Percentiles rank a stretch among this genome's conserved stretches.
These are phyloP conservation scores for Peromyscus californicus DNA, from an alignment of 2,113 vertebrate genomes.

Conservation along the genomic window DNA sequence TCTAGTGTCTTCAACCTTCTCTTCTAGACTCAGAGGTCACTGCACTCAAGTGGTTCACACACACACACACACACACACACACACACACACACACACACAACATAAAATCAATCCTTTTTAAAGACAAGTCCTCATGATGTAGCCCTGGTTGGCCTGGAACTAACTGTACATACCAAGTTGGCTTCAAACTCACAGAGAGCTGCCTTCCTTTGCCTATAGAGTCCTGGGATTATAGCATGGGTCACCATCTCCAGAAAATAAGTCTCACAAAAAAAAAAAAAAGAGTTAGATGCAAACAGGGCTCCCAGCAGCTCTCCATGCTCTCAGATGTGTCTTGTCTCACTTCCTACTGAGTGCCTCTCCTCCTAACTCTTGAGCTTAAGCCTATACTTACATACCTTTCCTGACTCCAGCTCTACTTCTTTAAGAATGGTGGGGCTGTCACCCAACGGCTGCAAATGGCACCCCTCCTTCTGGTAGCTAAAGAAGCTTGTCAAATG, in stretches of 20 bases:
- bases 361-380: not conserved
- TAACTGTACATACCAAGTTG: not conserved
- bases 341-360: not conserved
- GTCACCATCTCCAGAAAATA: not conserved
- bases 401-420: not conserved
- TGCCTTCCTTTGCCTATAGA: not conserved
- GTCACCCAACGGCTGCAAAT: constrained; percentile 87
- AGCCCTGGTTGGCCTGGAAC: not conserved
- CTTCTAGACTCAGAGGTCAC: not conserved
- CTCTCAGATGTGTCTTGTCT: not conserved
- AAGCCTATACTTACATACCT: not conserved
- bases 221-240: not conserved
- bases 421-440: constrained; percentile 48
- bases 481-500: constrained; percentile 89
- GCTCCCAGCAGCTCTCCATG: not conserved
- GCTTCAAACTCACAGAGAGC: not conserved
- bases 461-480: constrained; percentile 87
- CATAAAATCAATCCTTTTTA: too few relatives aligned
- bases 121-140: not conserved
- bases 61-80: not conserved
- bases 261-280: not conserved
- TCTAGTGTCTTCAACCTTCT: not conserved
- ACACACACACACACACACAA: not conserved
- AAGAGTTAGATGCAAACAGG: not conserved
- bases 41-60: not conserved